Evolutionary conservation across 2,888 invertebrate species (phyloP).

Genomic region (Melanophora roralis): DNA sequence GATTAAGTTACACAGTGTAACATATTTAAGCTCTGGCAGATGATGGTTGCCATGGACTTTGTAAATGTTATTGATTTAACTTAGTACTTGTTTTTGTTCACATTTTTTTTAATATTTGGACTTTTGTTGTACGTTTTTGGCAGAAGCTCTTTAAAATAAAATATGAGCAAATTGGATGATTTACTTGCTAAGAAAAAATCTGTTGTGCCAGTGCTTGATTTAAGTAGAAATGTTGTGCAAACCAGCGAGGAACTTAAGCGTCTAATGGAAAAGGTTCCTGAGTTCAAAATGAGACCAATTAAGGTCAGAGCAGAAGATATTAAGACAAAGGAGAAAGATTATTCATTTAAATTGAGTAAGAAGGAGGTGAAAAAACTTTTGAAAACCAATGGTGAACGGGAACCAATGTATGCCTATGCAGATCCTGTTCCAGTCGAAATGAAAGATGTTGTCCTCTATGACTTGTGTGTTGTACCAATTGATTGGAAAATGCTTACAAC

Average conservation of each 20-base stretch:
- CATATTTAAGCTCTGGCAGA: no score
- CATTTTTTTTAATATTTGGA: no score
- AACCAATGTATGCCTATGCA: slow-evolving; percentile 77
- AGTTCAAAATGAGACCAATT: slow-evolving; percentile 92
- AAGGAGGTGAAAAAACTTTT: slow-evolving; percentile 81
- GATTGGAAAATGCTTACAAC: slow-evolving; percentile 96
- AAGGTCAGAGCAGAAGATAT: slow-evolving; percentile 88
- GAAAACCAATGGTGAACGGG: slow-evolving; percentile 74
- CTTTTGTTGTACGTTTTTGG: not conserved
- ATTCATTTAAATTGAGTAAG: slow-evolving; percentile 85
- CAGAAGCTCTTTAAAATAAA: not conserved
- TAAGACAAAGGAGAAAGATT: slow-evolving; percentile 85
- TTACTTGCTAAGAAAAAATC: slow-evolving; percentile 91
- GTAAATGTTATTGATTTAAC: not conserved
- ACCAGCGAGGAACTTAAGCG: slow-evolving; percentile 89
- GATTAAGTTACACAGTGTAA: no score
- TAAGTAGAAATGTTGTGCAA: slow-evolving; percentile 87
- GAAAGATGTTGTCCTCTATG: slow-evolving; percentile 79
- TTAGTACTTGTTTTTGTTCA: no score
- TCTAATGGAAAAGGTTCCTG: slow-evolving; percentile 90
- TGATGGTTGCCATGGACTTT: not conserved
- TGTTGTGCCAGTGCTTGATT: slow-evolving; percentile 88
- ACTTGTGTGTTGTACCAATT: slow-evolving; percentile 89
- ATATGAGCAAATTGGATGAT: slow-evolving; percentile 86
- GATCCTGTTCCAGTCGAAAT: slow-evolving; percentile 91